Conservation (phyloP, 2,888 invertebrate species). For the Pycnomerus fuliginosus region DNA sequence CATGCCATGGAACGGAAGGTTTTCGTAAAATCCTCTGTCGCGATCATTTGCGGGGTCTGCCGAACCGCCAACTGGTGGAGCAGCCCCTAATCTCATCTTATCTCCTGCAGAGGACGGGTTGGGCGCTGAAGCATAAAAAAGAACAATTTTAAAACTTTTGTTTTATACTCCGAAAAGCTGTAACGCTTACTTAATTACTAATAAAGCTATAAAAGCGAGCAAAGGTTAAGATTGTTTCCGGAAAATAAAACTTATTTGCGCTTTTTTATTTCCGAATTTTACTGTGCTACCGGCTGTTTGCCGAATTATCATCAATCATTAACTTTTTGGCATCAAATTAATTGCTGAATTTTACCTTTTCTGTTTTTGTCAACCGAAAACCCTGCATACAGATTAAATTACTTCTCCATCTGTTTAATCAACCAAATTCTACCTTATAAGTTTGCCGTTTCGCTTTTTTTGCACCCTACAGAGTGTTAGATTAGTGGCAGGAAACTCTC, state of each 20-base stretch:
- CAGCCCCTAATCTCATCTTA: constrained; percentile 54
- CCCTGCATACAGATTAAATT: too few species aligned
- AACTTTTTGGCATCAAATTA: too few species aligned
- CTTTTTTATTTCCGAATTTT: too few species aligned
- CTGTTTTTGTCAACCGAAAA: too few species aligned
- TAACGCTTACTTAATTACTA: constrained; percentile 26
- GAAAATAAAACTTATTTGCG: constrained; percentile 4
- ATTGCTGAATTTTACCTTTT: too few species aligned
- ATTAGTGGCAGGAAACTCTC: too few species aligned
- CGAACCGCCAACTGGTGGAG: constrained; percentile 52
- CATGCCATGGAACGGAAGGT: constrained; percentile 92
- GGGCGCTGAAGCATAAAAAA: constrained; percentile 40
- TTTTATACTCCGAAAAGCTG: constrained; percentile 18
- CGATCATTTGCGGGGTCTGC: constrained; percentile 74
- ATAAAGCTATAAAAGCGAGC: constrained; percentile 17
- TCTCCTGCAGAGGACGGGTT: constrained; percentile 56
- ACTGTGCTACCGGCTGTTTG: too few species aligned
- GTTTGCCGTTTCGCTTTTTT: too few species aligned
- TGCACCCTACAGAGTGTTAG: too few species aligned
- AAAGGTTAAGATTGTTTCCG: constrained; percentile 10
- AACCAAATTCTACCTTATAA: too few species aligned
- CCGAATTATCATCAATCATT: too few species aligned
- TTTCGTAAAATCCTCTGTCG: constrained; percentile 87
- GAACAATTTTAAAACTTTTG: constrained; percentile 21
- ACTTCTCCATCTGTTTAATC: too few species aligned